These are phyloP conservation scores for Malurus leucopterus DNA, from an alignment of 2,797 vertebrate genomes.

Conservation along the genomic window DNA sequence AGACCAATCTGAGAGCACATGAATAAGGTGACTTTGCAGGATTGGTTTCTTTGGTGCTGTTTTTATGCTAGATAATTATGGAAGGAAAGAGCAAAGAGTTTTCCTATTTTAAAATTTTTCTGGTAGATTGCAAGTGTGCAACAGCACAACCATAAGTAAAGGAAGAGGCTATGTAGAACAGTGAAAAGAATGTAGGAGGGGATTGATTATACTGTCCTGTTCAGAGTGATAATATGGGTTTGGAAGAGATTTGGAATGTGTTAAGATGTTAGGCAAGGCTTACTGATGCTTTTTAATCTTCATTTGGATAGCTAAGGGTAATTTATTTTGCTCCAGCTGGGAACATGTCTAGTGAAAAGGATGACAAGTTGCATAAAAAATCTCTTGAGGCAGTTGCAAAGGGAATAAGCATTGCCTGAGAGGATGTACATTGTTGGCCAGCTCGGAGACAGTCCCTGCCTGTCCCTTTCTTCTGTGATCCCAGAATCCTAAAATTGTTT, in stretches of 20 bases:
- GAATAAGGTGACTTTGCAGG: background rate
- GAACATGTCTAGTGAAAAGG: background rate
- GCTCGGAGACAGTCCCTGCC: background rate
- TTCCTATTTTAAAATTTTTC: background rate
- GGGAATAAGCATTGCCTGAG: background rate
- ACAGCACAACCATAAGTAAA: background rate
- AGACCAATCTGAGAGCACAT: background rate
- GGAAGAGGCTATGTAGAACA: background rate
- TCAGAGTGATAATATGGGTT: background rate
- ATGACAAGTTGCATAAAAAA: conserved; percentile 18
- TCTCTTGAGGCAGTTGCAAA: background rate
- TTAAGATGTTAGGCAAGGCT: background rate
- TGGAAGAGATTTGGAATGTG: background rate
- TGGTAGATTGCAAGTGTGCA: background rate
- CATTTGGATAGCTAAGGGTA: conserved; percentile 1
- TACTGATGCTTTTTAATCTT: conserved; percentile 24
- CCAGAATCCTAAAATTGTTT: background rate
- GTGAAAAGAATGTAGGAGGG: background rate
- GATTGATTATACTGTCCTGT: background rate
- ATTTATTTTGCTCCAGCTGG: conserved; percentile 1
- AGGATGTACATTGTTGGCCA: background rate
- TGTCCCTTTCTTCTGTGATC: background rate
- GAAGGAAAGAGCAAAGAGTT: background rate
- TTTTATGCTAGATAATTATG: background rate
- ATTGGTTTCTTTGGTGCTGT: background rate